Base-by-base conservation (phyloP, 2,797 vertebrate genomes). In the Spinus olivaceus region DNA sequence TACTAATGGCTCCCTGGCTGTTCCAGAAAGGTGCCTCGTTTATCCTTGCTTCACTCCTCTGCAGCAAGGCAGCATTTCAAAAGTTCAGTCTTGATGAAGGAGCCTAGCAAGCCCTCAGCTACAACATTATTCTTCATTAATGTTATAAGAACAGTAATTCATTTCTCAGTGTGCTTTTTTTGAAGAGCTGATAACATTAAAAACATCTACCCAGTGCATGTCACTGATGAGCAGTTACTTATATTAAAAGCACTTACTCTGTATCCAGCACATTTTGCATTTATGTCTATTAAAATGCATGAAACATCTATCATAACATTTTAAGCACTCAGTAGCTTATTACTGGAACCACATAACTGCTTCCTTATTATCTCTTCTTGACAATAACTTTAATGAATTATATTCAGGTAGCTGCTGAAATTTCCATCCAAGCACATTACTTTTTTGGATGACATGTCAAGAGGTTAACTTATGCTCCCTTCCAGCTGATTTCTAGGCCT, bases 261-360 rank as follows among this genome's bases (percentile, higher is more conserved):
- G 11, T 81, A 49, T 76, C 87, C 79, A 74, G 76, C 33, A 81
- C 85, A 71, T 94, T 95, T 92, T 86, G 77, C 83, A 81, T 91
- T 94, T 91, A 32, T 87, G 72, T 88, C 88, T 96, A 90, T 96
- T 97, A 91, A 96, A 97, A 95, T 96, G 83, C 67, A 92, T 96
- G 91, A 94, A 96, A 92, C 46, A 83, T 82, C 85, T 92, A 64
- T 85, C 91, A 66, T 90, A 94, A 95, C 86, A 74, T 94, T 96
- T 94, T 96, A 95, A 93, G 72, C 77, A 71, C 81, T 93, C 85
- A 59, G 46, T 67, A 84, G 33, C 77, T 96, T 94, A 86, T 95
- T 95, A 93, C 37, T 90, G 82, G 90, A 95, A 91, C 84, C 71
- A 93, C 66, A 59, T 74, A 96, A 84, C 83, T 86, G 33, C 83